Evolutionary conservation across 2,797 vertebrate species (phyloP).

Genomic region (Discoglossus pictus): DNA sequence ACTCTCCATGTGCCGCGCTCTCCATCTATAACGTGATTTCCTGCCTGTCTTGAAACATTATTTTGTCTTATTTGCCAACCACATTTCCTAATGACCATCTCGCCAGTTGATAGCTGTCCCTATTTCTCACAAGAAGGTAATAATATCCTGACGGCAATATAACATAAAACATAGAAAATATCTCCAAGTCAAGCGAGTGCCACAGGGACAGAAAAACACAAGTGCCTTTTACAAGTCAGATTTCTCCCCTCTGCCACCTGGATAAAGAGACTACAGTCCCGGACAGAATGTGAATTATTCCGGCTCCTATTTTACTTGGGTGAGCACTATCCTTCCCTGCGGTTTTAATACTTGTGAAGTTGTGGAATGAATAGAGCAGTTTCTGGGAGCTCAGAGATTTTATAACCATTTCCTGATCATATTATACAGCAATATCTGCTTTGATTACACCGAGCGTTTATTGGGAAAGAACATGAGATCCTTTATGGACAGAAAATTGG

Average conservation of each 20-base stretch:
- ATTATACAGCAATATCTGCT: conserved; percentile 46
- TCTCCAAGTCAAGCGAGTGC: conserved; percentile 11
- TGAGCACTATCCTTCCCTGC: conserved; percentile 61
- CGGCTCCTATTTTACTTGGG: conserved; percentile 56
- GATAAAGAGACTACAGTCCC: conserved; percentile 52
- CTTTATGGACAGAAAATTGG: conserved; percentile 14
- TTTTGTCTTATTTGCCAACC: not conserved
- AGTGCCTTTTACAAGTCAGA: conserved; percentile 55
- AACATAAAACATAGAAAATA: conserved; percentile 23
- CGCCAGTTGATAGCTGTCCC: not conserved
- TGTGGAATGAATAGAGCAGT: conserved; percentile 44
- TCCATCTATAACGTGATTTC: too few species aligned
- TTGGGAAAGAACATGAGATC: conserved; percentile 21
- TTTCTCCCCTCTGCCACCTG: conserved; percentile 53
- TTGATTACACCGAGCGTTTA: conserved; percentile 40
- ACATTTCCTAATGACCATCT: not conserved
- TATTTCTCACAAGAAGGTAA: conserved; percentile 19
- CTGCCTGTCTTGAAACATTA: too few species aligned
- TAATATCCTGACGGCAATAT: conserved; percentile 24
- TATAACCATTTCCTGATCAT: conserved; percentile 30
- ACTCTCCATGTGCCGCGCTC: too few species aligned
- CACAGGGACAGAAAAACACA: conserved; percentile 31
- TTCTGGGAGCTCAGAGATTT: conserved; percentile 26
- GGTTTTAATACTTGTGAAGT: conserved; percentile 65
- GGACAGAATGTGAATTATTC: conserved; percentile 57